Base-by-base conservation (phyloP, 2,797 vertebrate genomes). In the Cirrhinus molitorella region DNA sequence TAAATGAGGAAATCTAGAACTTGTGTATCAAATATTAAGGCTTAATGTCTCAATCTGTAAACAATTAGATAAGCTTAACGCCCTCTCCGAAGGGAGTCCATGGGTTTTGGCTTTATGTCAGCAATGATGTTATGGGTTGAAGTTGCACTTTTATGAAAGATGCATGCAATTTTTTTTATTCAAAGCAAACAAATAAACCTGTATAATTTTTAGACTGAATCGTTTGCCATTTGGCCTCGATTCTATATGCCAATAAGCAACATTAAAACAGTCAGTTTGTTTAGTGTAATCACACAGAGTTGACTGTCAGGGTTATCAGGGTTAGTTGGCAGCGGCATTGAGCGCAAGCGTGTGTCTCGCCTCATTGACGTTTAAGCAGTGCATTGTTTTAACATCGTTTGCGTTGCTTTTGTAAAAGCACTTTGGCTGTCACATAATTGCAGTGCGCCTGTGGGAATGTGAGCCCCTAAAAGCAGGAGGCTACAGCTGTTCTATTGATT, bases 401-500 rank as follows among this genome's bases (percentile, higher is more conserved):
- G 11, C 63, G n/a, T 63, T 5, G 67, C 67, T 78, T 85, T 83
- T 83, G 85, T 82, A 78, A 82, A 94, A 93, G 90, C 91, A 85
- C 87, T 90, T 88, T 89, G 91, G 87, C 92, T 91, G 89, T 86
- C 67, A 83, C 84, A 88, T 93, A 91, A 92, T 91, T 91, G 87
- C 87, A 88, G 90, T 88, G 90, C 89, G 43, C 80, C 53, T 72
- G 84, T 55, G 37, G 81, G 73, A 80, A 47, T 45, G 81, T 57
- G 88, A 85, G 85, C 72, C 86, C 72, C 77, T 80, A 34, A 81
- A 66, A 87, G 89, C 89, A 87, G 89, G 90, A 91, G 88, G 43
- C 83, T 91, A 92, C 93, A 93, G 92, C 92, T 92, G 92, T 90
- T 92, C 90, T 91, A 92, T 93, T 94, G 92, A 92, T 92, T 90